These are phyloP conservation scores for Limanda limanda DNA, from an alignment of 2,113 vertebrate genomes.

Conservation along the genomic window DNA sequence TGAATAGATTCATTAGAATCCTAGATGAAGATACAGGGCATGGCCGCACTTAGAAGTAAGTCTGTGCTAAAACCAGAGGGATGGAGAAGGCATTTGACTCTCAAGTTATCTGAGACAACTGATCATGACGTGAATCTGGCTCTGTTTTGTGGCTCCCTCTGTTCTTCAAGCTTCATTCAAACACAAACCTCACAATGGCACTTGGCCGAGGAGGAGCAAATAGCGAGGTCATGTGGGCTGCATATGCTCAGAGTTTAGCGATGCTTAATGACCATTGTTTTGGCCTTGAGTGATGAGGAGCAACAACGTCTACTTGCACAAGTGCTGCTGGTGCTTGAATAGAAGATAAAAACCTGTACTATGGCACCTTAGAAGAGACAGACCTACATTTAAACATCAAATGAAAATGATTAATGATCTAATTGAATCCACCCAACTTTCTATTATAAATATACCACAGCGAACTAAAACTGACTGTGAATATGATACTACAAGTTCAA, in stretches of 20 bases:
- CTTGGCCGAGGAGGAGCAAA: not conserved
- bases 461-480: not conserved
- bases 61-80: not conserved
- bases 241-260: not conserved
- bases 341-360: not conserved
- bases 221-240: not conserved
- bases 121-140: not conserved
- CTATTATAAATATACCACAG: too few species aligned
- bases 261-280: not conserved
- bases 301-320: not conserved
- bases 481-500: not conserved
- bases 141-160: not conserved
- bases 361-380: not conserved
- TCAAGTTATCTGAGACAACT: not conserved
- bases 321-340: not conserved
- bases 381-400: not conserved
- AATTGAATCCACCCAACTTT: too few species aligned
- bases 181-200: not conserved
- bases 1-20: conserved; percentile 1
- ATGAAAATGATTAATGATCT: too few species aligned
- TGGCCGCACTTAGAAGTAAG: not conserved
- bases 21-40: not conserved
- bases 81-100: not conserved
- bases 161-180: not conserved
- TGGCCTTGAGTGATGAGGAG: not conserved